Conservation (phyloP, 2,113 vertebrate genomes). For the Petroica traversi region DNA sequence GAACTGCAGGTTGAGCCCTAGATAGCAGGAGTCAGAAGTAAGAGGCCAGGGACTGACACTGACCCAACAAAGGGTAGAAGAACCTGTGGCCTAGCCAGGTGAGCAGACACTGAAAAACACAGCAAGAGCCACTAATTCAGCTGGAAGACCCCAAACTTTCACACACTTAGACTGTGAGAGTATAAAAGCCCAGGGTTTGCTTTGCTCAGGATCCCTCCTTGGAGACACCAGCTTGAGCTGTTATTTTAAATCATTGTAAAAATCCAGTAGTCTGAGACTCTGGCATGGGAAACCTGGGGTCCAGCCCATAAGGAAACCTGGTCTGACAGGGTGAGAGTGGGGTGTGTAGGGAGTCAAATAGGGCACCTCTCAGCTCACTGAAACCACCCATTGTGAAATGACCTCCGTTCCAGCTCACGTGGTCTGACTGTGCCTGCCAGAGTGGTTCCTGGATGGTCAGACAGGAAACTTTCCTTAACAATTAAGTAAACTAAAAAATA, state of each 20-base stretch:
- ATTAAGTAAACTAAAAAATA: not conserved
- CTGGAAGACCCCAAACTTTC: not conserved
- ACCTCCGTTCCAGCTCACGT: rapidly evolving
- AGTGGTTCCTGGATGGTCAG: not conserved
- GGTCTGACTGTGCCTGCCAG: not conserved
- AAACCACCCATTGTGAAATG: not conserved
- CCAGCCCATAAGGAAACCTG: rapidly evolving
- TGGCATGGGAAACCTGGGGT: not conserved
- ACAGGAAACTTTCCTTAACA: not conserved
- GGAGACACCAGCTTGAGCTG: not conserved
- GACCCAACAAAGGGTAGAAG: not conserved
- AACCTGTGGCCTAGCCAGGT: not conserved
- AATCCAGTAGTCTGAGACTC: not conserved
- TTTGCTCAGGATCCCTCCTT: not conserved
- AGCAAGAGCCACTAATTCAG: not conserved
- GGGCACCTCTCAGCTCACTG: not conserved
- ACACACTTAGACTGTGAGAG: not conserved
- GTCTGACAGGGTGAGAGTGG: not conserved
- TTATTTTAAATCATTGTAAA: not conserved
- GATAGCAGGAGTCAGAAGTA: not conserved
- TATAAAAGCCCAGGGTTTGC: not conserved
- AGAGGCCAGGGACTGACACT: not conserved
- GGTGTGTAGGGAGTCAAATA: not conserved
- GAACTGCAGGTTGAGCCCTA: not conserved
- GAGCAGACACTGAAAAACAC: not conserved